Evolutionary conservation across 2,888 invertebrate genomes (phyloP).

Genomic region (Muscina levida): DNA sequence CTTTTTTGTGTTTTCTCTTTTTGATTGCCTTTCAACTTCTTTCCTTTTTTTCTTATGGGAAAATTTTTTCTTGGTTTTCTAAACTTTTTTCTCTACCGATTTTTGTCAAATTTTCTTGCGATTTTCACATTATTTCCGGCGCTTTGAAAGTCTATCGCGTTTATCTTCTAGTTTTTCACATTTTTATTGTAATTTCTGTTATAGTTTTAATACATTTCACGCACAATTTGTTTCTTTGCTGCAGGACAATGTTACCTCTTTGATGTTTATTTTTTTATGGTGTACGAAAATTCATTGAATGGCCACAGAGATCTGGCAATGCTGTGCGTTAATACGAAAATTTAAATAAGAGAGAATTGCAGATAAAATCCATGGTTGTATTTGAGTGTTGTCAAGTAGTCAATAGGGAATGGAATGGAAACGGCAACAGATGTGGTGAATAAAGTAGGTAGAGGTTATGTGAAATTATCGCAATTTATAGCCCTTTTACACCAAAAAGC

Average conservation of each 20-base stretch:
- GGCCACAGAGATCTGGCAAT: conserved; percentile 42
- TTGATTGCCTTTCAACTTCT: conserved; percentile 45
- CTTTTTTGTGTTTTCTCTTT: conserved; percentile 46
- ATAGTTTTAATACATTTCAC: conserved; percentile 7
- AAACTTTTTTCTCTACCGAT: conserved; percentile 6
- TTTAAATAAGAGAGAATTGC: no score
- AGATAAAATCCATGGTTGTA: no score
- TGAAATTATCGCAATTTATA: no score
- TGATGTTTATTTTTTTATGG: conserved; percentile 55
- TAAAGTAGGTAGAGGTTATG: no score
- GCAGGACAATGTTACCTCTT: conserved; percentile 48
- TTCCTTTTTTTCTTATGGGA: conserved; percentile 49
- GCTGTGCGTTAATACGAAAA: no score
- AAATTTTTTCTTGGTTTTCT: conserved; percentile 45
- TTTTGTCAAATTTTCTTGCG: conserved; percentile 9
- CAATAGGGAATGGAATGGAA: conserved; percentile 4
- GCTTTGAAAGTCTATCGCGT: not conserved
- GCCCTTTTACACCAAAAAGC: no score
- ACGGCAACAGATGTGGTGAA: no score
- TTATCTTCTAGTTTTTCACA: conserved; percentile 40
- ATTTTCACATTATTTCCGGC: not conserved
- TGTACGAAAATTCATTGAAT: conserved; percentile 58
- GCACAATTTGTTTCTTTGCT: conserved; percentile 3
- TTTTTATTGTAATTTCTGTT: conserved; percentile 43
- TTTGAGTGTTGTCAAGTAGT: no score